These are phyloP conservation scores for Dione vanillae DNA, from an alignment of 2,888 invertebrate species.

Conservation along the genomic window DNA sequence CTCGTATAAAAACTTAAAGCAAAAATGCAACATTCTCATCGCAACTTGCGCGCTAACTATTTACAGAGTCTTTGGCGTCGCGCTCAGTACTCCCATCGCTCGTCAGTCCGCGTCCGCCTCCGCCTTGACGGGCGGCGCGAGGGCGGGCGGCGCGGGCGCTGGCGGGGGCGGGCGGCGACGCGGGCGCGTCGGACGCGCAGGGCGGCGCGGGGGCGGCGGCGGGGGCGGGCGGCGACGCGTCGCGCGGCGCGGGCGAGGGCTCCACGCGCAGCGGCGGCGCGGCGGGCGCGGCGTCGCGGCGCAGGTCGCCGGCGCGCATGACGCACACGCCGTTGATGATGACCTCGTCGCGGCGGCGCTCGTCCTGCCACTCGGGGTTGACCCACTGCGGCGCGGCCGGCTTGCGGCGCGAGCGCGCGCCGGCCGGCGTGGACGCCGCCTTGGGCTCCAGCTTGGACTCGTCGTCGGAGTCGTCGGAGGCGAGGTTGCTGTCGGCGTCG, in stretches of 20 bases:
- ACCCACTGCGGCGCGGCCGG: slow-evolving; percentile 99
- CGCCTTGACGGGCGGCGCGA: slow-evolving; percentile 69
- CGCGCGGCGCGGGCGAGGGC: slow-evolving; percentile 88
- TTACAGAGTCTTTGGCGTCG: slow-evolving; percentile 82
- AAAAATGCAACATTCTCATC: slow-evolving; percentile 82
- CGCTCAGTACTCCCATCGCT: slow-evolving; percentile 85
- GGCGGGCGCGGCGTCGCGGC: slow-evolving; percentile 87
- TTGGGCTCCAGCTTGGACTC: slow-evolving; percentile 85
- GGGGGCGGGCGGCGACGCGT: slow-evolving; percentile 63
- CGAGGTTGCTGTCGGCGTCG: slow-evolving; percentile 90
- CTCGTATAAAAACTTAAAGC: slow-evolving; percentile 74
- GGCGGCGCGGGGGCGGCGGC: slow-evolving; percentile 53
- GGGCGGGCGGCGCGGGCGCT: slow-evolving; percentile 55
- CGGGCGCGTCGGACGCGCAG: slow-evolving; percentile 56
- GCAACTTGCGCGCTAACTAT: slow-evolving; percentile 66
- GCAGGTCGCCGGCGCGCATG: slow-evolving; percentile 92
- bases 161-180: slow-evolving; percentile 52
- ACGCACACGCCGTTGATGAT: slow-evolving; percentile 97
- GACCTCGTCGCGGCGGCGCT: slow-evolving; percentile 88
- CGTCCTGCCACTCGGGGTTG: slow-evolving; percentile 96
- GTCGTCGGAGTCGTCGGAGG: slow-evolving; percentile 87
- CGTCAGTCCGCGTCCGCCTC: slow-evolving; percentile 86
- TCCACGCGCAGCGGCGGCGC: slow-evolving; percentile 85
- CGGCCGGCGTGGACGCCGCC: slow-evolving; percentile 75
- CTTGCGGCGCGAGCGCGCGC: slow-evolving; percentile 87